A percentile compares a stretch with the other conserved stretches of the same genome.
Conservation (phyloP, 30 jellyfish, hydroid and myxozoan species). For the Aurelia aurita region DNA sequence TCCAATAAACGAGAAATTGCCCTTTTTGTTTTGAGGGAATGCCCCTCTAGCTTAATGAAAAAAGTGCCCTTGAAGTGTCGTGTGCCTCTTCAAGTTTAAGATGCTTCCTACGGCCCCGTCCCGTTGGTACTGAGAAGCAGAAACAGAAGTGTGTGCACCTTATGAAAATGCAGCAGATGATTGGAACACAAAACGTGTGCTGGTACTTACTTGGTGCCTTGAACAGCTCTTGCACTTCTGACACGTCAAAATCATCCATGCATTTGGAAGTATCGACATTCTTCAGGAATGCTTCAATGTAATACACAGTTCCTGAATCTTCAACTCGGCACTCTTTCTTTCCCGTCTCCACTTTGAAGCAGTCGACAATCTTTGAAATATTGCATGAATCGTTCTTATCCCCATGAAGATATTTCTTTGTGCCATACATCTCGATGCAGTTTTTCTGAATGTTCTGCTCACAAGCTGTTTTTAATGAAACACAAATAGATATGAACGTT, state of each 20-base stretch:
- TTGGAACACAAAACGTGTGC: too few species aligned
- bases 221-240: conserved; percentile 59
- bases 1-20: too few species aligned
- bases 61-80: too few species aligned
- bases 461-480: conserved; percentile 17
- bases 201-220: conserved; percentile 45
- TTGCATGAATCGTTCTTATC: conserved; percentile 19
- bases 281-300: conserved; percentile 47
- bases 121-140: too few species aligned
- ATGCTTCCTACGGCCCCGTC: too few species aligned
- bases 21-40: too few species aligned
- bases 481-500: too few species aligned
- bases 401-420: conserved; percentile 34
- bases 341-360: conserved; percentile 34
- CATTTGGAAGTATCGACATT: conserved; percentile 44
- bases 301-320: conserved; percentile 62
- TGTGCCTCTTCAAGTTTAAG: too few species aligned
- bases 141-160: too few species aligned
- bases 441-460: conserved; percentile 58
- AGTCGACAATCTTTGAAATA: conserved; percentile 19
- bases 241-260: conserved; percentile 49
- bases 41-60: too few species aligned
- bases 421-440: conserved; percentile 52
- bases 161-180: too few species aligned
- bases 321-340: conserved; percentile 49